Evolutionary conservation across 2,888 invertebrate species (phyloP).

Genomic region (Amaurobius ferox): DNA sequence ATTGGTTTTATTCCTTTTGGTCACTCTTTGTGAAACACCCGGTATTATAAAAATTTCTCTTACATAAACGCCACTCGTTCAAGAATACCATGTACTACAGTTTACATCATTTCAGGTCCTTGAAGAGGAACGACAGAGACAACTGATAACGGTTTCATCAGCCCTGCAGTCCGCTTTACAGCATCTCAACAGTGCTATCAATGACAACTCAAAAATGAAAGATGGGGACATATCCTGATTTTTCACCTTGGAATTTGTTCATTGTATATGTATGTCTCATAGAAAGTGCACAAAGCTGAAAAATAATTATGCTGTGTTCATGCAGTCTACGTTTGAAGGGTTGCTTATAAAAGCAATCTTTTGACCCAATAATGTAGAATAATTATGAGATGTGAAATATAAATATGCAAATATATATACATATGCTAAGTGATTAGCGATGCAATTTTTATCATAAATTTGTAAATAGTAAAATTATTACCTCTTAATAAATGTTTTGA

Average conservation of each 20-base stretch:
- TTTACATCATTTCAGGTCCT: no score
- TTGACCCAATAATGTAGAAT: constrained; percentile 5
- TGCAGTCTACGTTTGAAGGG: constrained; percentile 25
- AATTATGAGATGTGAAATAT: constrained; percentile 36
- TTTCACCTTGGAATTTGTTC: background rate
- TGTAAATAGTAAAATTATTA: constrained; percentile 58
- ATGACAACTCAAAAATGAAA: constrained; percentile 43
- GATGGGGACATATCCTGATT: constrained; percentile 63
- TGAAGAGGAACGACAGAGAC: constrained; percentile 62
- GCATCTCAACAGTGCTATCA: constrained; percentile 66
- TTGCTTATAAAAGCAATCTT: constrained; percentile 27
- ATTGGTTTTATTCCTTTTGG: no score
- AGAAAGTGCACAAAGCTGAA: constrained; percentile 46
- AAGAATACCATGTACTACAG: no score
- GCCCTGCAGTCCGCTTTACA: constrained; percentile 66
- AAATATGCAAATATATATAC: constrained; percentile 50
- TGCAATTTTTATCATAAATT: constrained; percentile 58
- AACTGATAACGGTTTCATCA: constrained; percentile 56
- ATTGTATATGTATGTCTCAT: constrained; percentile 36
- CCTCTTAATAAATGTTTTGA: constrained; percentile 66
- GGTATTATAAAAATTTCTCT: no score
- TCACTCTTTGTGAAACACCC: no score
- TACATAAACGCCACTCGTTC: no score
- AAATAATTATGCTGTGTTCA: constrained; percentile 45
- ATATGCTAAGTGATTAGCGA: constrained; percentile 44